Evolutionary conservation across 2,113 vertebrate species (phyloP).

Genomic region (Vidua macroura): DNA sequence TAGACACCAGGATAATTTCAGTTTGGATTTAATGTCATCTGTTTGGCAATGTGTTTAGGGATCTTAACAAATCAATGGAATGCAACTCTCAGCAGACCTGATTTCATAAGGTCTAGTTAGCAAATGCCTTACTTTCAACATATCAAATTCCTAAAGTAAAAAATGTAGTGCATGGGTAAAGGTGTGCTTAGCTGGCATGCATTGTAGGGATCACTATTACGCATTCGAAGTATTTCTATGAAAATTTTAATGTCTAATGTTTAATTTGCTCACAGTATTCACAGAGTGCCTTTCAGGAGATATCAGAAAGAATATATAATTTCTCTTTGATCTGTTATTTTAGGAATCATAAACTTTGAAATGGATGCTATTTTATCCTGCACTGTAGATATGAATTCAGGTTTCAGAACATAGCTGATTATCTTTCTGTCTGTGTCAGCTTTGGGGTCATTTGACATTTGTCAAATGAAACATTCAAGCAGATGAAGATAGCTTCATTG

Average conservation of each 20-base stretch:
- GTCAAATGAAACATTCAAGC: neutral
- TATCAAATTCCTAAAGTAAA: neutral
- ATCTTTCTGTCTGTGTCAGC: neutral
- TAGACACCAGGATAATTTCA: neutral
- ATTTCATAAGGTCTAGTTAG: neutral
- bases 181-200: neutral
- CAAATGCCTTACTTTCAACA: neutral
- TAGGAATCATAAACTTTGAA: neutral
- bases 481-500: neutral
- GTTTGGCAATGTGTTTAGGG: neutral
- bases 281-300: neutral
- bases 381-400: neutral
- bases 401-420: neutral
- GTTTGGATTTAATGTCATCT: neutral
- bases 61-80: neutral
- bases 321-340: neutral
- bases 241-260: neutral
- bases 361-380: neutral
- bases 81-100: neutral
- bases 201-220: neutral
- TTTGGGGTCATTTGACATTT: neutral
- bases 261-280: neutral
- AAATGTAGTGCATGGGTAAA: neutral
- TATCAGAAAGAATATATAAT: neutral
- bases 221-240: neutral